Percentiles rank a stretch among this genome's conserved stretches.
These are phyloP conservation scores for Pangasius macronema DNA, from an alignment of 2,797 vertebrate species.

Conservation along the genomic window DNA sequence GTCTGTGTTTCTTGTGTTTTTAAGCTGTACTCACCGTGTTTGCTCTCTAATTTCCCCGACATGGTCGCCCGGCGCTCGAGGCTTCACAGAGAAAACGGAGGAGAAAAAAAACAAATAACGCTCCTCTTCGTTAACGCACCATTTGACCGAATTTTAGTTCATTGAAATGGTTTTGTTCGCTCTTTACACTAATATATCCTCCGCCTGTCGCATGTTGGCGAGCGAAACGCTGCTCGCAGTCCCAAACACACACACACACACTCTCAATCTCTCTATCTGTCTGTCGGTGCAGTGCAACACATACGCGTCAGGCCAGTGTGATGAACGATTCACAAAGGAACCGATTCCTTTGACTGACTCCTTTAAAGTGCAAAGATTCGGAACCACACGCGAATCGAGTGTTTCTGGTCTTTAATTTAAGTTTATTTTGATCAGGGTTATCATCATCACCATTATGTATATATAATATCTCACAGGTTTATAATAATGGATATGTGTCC, in stretches of 20 bases:
- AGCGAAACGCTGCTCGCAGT: background rate
- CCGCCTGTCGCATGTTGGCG: slow-evolving; percentile 9
- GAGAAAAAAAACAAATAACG: background rate
- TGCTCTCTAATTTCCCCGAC: slow-evolving; percentile 36
- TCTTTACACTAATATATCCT: background rate
- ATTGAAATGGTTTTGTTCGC: background rate
- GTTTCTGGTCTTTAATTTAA: background rate
- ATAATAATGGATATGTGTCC: too few relatives aligned
- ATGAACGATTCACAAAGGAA: slow-evolving; percentile 1
- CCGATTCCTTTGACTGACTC: slow-evolving; percentile 11
- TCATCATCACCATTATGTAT: background rate
- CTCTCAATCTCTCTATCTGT: background rate
- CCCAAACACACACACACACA: background rate
- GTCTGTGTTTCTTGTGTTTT: background rate
- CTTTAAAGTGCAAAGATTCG: background rate
- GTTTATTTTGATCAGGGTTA: background rate
- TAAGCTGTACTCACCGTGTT: slow-evolving; percentile 19
- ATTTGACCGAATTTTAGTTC: background rate
- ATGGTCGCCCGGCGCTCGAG: background rate
- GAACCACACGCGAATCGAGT: background rate
- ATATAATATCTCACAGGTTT: too few relatives aligned
- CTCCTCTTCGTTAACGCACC: slow-evolving; percentile 6
- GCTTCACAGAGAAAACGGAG: slow-evolving; percentile 1
- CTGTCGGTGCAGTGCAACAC: slow-evolving; percentile 1
- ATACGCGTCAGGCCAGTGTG: background rate